A percentile compares a stretch with the other conserved stretches of the same genome.
Conservation (phyloP, 30 jellyfish, hydroid and myxozoan genomes). For the Hydractinia echinata region DNA sequence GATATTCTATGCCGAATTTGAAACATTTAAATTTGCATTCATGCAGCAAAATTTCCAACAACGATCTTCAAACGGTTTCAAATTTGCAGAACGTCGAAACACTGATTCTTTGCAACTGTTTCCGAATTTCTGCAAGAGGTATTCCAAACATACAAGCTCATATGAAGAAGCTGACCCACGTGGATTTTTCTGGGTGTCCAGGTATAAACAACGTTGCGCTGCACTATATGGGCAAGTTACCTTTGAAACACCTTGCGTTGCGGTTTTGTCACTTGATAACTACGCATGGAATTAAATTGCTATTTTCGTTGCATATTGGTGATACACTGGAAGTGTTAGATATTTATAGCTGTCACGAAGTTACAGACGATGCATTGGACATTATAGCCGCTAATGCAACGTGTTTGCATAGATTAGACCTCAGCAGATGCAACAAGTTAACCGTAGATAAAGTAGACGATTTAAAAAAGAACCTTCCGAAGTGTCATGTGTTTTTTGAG, state of each 20-base stretch:
- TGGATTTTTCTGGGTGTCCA: conserved; percentile 79
- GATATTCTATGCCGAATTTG: conserved; percentile 38
- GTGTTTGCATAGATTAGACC: conserved; percentile 53
- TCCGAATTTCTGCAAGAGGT: conserved; percentile 87
- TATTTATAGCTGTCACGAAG: conserved; percentile 72
- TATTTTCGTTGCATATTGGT: conserved; percentile 35
- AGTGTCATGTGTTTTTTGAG: conserved; percentile 8
- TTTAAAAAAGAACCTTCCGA: neutral
- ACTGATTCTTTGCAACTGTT: conserved; percentile 61
- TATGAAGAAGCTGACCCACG: conserved; percentile 39
- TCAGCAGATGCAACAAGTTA: conserved; percentile 59
- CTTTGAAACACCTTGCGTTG: conserved; percentile 40
- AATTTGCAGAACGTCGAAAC: conserved; percentile 53
- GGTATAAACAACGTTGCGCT: conserved; percentile 84
- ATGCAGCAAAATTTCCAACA: conserved; percentile 64
- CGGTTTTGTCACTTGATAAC: conserved; percentile 79
- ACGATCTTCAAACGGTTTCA: conserved; percentile 66
- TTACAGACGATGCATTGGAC: conserved; percentile 62
- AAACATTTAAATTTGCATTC: conserved; percentile 54
- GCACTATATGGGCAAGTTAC: conserved; percentile 61
- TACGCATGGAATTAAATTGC: conserved; percentile 62
- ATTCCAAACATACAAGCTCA: conserved; percentile 76
- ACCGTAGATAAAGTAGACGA: conserved; percentile 32
- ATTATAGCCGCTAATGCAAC: conserved; percentile 36
- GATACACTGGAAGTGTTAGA: conserved; percentile 13